Conservation (phyloP, 2,113 vertebrate genomes). For the Muscicapa adusta region DNA sequence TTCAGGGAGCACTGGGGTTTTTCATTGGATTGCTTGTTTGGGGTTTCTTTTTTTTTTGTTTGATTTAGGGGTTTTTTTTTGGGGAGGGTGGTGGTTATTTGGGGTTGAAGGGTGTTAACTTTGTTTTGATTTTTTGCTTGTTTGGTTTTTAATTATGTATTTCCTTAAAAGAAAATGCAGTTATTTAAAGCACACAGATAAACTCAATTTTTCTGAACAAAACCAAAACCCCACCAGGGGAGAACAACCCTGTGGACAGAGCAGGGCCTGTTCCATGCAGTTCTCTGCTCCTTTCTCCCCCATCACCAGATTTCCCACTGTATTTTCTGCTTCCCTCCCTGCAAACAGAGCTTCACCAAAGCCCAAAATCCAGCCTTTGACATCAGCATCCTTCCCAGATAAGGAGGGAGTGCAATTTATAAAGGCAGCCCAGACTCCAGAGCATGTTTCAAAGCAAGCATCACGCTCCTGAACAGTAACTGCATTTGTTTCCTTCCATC, state of each 20-base stretch:
- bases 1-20: not conserved
- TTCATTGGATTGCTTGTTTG: not conserved
- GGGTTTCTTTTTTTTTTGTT: not conserved
- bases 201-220: not conserved
- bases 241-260: not conserved
- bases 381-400: not conserved
- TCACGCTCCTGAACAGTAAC: not conserved
- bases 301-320: not conserved
- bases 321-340: not conserved
- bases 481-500: not conserved
- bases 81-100: not conserved
- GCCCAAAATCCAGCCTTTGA: not conserved
- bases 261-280: not conserved
- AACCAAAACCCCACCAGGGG: not conserved
- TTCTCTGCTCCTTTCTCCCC: not conserved
- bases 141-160: not conserved
- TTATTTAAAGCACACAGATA: not conserved
- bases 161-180: not conserved
- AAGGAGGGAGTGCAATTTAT: not conserved
- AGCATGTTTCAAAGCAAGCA: not conserved
- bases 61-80: not conserved
- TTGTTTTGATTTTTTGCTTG: not conserved
- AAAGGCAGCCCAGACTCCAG: not conserved
- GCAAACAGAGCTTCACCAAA: not conserved
- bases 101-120: not conserved